A percentile compares a stretch with the other conserved stretches of the same genome.
Evolutionary conservation across 1,140 invertebrate genomes (phyloP).

Genomic region (Caenorhabditis inopinata): DNA sequence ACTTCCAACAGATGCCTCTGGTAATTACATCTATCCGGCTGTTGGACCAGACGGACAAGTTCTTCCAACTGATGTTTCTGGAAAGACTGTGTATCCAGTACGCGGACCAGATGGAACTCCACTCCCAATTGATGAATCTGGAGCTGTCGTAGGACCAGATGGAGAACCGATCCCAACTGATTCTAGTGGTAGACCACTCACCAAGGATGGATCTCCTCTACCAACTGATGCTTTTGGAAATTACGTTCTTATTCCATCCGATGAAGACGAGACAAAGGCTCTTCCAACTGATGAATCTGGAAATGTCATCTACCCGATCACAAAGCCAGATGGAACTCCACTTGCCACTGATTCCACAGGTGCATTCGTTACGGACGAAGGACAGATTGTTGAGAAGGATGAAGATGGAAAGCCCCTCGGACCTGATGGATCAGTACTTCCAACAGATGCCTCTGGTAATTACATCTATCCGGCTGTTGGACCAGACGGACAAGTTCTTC

Average conservation of each 20-base stretch:
- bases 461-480: slow-evolving; percentile 24
- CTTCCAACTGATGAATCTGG: slow-evolving; percentile 33
- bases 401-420: slow-evolving; percentile 43
- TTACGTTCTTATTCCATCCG: background rate
- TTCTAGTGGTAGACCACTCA: slow-evolving; percentile 28
- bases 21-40: slow-evolving; percentile 33
- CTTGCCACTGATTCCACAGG: slow-evolving; percentile 37
- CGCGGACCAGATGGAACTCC: slow-evolving; percentile 40
- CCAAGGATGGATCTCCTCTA: slow-evolving; percentile 21
- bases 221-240: slow-evolving; percentile 33
- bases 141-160: slow-evolving; percentile 41
- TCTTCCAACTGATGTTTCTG: slow-evolving; percentile 40
- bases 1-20: slow-evolving; percentile 38
- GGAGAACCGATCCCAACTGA: slow-evolving; percentile 38
- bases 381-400: slow-evolving; percentile 52
- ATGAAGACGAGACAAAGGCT: slow-evolving; percentile 5
- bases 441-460: no score
- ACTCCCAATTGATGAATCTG: slow-evolving; percentile 35
- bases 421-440: slow-evolving; percentile 40
- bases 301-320: slow-evolving; percentile 25
- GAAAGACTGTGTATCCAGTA: slow-evolving; percentile 44
- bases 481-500: slow-evolving; percentile 21
- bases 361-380: slow-evolving; percentile 36
- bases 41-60: no score
- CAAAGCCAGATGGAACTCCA: slow-evolving; percentile 18